Base-by-base conservation (phyloP, 2,113 vertebrate species). In the Turdus rufiventris region DNA sequence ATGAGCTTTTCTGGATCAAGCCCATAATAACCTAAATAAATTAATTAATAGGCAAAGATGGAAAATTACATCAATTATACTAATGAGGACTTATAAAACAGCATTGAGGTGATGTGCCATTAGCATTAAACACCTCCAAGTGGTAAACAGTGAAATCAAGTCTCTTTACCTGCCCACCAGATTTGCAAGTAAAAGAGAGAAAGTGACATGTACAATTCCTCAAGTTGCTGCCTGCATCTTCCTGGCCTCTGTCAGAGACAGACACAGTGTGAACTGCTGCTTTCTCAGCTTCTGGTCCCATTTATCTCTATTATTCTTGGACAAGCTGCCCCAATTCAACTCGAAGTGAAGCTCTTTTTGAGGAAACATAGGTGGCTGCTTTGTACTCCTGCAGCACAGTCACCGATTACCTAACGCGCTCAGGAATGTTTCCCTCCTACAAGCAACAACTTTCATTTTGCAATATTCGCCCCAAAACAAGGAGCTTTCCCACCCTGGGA, bases 401-500 rank as follows among this genome's bases (percentile, higher is more conserved):
- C 88, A 86, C 51, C 43, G 18, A 67, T 90, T 94, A 88, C 91
- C 91, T 88, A 76, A 77, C 2, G 2, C 7, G 1, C 63, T 63
- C 34, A 34, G 75, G 85, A 95, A 93, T 65, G 89, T 23, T 72
- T 79, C 70, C 23, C 13, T 53, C 51, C 63, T 16, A 45, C 57
- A 90, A 83, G 19, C 36, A 71, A 40, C 36, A 96, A 74, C 85
- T 94, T 91, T 93, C 48, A 47, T 80, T 90, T 77, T 74, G 51
- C 40, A 77, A 86, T 50, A 87, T 50, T 66, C 54, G 1, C 53
- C 13, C 60, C 43, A 56, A 90, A 93, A 77, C 38, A 28, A 42
- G 71, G 26, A 82, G 40, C 18, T 90, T 86, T 56, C 14, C 67
- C 72, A 83, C 36, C 56, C 79, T 15, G 71, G 36, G 51, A 33